Conservation (phyloP, 2,888 invertebrate genomes). For the Athripsodes cinereus region DNA sequence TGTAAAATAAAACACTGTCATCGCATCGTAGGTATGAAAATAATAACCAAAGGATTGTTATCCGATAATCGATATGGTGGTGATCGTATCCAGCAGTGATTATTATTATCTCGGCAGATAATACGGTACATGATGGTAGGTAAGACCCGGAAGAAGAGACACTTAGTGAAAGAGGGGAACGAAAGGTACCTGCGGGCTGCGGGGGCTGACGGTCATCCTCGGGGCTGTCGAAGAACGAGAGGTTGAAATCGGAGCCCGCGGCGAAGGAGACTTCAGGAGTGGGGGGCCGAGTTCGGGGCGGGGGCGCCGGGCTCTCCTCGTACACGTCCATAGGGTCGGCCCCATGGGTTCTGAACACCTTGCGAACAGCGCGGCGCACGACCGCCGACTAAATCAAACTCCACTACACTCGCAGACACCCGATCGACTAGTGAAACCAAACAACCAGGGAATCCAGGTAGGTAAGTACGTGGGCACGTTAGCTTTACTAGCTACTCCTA, state of each 20-base stretch:
- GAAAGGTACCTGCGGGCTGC: slow-evolving; percentile 28
- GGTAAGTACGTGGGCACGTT: no score
- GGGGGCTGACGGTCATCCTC: slow-evolving; percentile 42
- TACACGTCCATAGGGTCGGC: slow-evolving; percentile 27
- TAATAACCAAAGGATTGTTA: no score
- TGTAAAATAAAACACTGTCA: no score
- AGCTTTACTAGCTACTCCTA: neutral
- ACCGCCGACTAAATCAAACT: slow-evolving; percentile 33
- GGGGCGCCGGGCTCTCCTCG: slow-evolving; percentile 42
- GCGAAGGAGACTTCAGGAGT: slow-evolving; percentile 64
- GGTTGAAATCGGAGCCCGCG: slow-evolving; percentile 71
- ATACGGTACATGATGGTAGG: neutral
- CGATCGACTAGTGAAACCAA: neutral
- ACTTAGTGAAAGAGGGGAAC: slow-evolving; percentile 10
- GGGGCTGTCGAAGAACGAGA: slow-evolving; percentile 70
- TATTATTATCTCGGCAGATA: neutral
- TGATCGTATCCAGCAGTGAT: neutral
- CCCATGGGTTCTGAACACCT: slow-evolving; percentile 28
- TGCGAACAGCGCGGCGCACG: slow-evolving; percentile 34
- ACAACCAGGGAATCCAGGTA: neutral
- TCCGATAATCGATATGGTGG: no score
- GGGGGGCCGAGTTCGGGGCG: slow-evolving; percentile 55
- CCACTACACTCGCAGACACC: neutral
- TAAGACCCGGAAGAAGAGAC: slow-evolving; percentile 7
- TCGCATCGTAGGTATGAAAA: no score